Evolutionary conservation across 2,888 invertebrate genomes (phyloP), one percentile per base, ranked within the genome.

Genomic region (Eupithecia abbreviata): DNA sequence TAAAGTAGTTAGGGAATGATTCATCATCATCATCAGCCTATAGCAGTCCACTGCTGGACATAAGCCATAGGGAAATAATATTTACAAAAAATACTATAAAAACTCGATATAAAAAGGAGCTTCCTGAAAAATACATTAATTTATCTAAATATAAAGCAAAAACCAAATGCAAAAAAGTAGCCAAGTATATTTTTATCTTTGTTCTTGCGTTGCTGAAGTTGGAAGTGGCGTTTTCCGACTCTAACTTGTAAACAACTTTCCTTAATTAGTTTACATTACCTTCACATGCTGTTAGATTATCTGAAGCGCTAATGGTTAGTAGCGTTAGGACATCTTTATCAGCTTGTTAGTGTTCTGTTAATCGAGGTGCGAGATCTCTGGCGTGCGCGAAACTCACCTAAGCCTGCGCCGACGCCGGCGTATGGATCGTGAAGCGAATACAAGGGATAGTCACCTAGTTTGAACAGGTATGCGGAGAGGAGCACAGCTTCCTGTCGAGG

Each of bases 391-490:
- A 94, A 95, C 94, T 95, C 92, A 95, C 94, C 93, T 88, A 87
- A 86, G 87, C 66, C 67, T 70, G 71, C 74, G 77, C 75, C 72
- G 43, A 82, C 51, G 51, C 51, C 86, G 88, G 89, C 87, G 90
- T 87, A 89, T 90, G 89, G 89, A 90, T 93, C 91, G 89, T 91
- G 92, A 91, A 93, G 93, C 91, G 92, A 90, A 94, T 94, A 92
- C 90, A 93, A 91, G 87, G 91, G 89, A 94, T 93, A 93, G 87
- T 94, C 95, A 95, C 95, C 95, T 95, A 95, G 89, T 94, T 95
- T 95, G 89, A 93, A 92, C 90, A 95, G 93, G 92, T 95, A 95
- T 83, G 95, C 93, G 76, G 95, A 95, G 84, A 95, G 89, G 82
- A 95, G 90, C 80, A 94, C 90, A 67, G 94, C 93, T 79, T 95